A percentile compares a stretch with the other conserved stretches of the same genome.
Conservation (phyloP, 2,888 invertebrate genomes). For the Morpho helenor region DNA sequence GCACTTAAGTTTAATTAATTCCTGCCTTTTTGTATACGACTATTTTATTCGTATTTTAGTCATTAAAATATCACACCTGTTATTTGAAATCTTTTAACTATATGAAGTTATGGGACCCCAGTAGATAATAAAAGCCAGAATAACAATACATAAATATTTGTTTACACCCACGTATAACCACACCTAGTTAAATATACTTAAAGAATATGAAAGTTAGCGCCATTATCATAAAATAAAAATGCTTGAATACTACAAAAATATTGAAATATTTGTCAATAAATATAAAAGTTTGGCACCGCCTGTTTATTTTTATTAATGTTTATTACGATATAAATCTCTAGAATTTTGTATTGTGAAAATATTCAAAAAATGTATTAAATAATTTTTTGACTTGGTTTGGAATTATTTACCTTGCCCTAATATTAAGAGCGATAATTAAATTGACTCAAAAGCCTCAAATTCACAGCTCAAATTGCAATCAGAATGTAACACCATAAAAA, state of each 20-base stretch:
- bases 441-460: too few species aligned
- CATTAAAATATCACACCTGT: too few species aligned
- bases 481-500: too few species aligned
- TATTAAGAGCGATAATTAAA: too few species aligned
- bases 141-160: constrained; percentile 9
- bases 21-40: too few species aligned
- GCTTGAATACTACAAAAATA: constrained; percentile 5
- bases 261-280: constrained; percentile 10
- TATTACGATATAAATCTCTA: constrained; percentile 5
- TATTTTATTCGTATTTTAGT: too few species aligned
- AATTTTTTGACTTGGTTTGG: too few species aligned
- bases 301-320: constrained; percentile 5
- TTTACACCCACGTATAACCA: constrained; percentile 15
- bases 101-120: too few species aligned
- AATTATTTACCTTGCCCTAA: too few species aligned
- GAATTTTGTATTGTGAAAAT: not conserved
- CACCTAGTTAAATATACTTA: constrained; percentile 11
- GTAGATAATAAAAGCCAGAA: constrained; percentile 12
- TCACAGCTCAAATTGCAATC: too few species aligned
- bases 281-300: constrained; percentile 3
- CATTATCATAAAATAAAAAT: constrained; percentile 13
- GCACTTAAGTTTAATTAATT: too few species aligned
- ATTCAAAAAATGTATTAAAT: not conserved
- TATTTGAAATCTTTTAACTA: too few species aligned
- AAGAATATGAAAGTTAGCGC: constrained; percentile 7